Conservation (phyloP, 1,140 invertebrate species). For the Calliphora vicina region DNA sequence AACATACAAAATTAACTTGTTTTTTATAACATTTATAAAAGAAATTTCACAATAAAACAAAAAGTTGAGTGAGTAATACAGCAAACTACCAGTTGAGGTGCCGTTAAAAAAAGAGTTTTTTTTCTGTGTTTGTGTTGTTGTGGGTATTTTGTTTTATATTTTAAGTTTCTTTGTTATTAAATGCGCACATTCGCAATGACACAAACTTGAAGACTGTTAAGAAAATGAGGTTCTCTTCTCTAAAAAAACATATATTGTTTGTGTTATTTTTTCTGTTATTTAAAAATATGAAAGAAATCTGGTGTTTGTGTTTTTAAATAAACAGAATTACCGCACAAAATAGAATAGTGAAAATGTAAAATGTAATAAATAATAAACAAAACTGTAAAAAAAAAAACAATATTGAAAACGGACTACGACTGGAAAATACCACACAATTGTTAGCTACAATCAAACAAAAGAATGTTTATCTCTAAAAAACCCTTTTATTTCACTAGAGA, state of each 20-base stretch:
- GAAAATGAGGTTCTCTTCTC: neutral
- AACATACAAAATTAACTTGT: too few species aligned
- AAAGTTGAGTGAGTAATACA: neutral
- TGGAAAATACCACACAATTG: too few species aligned
- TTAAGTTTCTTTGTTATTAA: conserved; percentile 13
- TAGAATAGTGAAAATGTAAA: neutral
- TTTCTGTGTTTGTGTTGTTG: neutral
- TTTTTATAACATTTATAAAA: too few species aligned
- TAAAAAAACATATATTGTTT: neutral
- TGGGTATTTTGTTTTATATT: neutral
- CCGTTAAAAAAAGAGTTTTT: neutral
- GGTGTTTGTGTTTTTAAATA: neutral
- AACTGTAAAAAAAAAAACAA: neutral
- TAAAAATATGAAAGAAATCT: neutral
- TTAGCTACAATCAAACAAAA: neutral
- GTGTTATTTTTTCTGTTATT: neutral
- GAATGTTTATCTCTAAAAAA: neutral
- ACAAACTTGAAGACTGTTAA: neutral
- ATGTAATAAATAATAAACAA: neutral
- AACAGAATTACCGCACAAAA: neutral
- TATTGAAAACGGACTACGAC: too few species aligned
- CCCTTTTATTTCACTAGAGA: neutral
- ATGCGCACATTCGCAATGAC: neutral
- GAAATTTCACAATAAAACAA: neutral
- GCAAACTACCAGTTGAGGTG: neutral